Evolutionary conservation across 2,797 vertebrate genomes (phyloP).

Genomic region (Ceryle rudis): DNA sequence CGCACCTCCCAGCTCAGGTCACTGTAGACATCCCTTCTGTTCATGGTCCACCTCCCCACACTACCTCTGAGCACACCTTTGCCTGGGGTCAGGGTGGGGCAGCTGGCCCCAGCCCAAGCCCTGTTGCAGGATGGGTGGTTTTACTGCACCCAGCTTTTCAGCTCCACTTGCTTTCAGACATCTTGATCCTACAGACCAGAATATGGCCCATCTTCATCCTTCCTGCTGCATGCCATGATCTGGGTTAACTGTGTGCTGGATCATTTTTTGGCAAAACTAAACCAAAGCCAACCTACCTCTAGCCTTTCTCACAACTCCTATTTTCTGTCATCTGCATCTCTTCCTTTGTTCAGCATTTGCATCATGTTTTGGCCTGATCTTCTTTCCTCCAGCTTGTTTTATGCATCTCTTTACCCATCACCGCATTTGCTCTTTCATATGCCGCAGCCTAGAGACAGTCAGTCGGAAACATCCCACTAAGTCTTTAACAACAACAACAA

Average conservation of each 20-base stretch:
- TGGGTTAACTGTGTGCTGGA: neutral
- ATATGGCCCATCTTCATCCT: neutral
- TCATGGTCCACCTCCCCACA: neutral
- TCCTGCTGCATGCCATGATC: neutral
- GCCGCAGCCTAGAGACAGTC: neutral
- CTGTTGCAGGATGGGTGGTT: neutral
- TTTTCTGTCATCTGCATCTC: neutral
- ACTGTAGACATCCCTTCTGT: neutral
- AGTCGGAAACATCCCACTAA: neutral
- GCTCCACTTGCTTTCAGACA: neutral
- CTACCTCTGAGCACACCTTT: neutral
- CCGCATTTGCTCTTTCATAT: neutral
- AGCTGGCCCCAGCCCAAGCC: neutral
- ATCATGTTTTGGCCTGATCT: neutral
- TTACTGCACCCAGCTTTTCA: neutral
- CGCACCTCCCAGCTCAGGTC: neutral
- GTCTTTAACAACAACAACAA: neutral
- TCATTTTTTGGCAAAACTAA: neutral
- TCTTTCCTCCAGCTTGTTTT: conserved; percentile 14
- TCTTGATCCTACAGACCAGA: neutral
- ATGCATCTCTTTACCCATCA: neutral
- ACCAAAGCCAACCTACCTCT: neutral
- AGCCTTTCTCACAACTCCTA: neutral
- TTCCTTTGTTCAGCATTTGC: conserved; percentile 1
- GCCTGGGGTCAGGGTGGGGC: no score